These are phyloP conservation scores for Listronotus bonariensis DNA, from an alignment of 1,140 invertebrate genomes.

Conservation along the genomic window DNA sequence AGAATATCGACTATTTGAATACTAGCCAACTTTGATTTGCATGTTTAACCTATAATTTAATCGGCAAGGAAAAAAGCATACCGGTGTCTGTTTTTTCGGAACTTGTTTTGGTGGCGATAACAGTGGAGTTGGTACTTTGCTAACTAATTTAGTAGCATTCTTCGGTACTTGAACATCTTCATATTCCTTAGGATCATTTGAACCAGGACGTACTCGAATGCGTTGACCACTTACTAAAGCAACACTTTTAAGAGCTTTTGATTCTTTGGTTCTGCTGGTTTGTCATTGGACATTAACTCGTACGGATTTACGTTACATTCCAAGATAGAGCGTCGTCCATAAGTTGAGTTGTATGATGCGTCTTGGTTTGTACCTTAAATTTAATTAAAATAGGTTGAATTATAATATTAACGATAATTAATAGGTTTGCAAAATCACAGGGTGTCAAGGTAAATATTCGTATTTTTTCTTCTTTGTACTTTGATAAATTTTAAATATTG, in stretches of 20 bases:
- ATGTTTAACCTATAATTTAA: too few species aligned
- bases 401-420: too few species aligned
- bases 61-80: too few species aligned
- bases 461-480: too few species aligned
- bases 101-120: slow-evolving; percentile 9
- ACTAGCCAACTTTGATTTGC: too few species aligned
- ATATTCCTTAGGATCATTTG: slow-evolving; percentile 47
- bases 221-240: slow-evolving; percentile 51
- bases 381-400: not conserved
- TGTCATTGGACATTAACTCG: slow-evolving; percentile 67
- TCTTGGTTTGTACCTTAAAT: slow-evolving; percentile 27
- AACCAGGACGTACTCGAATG: slow-evolving; percentile 45
- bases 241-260: slow-evolving; percentile 37
- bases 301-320: slow-evolving; percentile 87
- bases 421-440: too few species aligned
- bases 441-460: too few species aligned
- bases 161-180: slow-evolving; percentile 49
- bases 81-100: slow-evolving; percentile 10
- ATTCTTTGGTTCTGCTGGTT: slow-evolving; percentile 30
- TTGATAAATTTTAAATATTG: too few species aligned
- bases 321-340: slow-evolving; percentile 70
- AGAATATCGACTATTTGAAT: too few species aligned
- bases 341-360: slow-evolving; percentile 29
- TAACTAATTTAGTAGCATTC: not conserved
- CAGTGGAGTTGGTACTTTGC: slow-evolving; percentile 5